Conservation (phyloP, 2,797 vertebrate genomes). For the Anisognathus igniventris region DNA sequence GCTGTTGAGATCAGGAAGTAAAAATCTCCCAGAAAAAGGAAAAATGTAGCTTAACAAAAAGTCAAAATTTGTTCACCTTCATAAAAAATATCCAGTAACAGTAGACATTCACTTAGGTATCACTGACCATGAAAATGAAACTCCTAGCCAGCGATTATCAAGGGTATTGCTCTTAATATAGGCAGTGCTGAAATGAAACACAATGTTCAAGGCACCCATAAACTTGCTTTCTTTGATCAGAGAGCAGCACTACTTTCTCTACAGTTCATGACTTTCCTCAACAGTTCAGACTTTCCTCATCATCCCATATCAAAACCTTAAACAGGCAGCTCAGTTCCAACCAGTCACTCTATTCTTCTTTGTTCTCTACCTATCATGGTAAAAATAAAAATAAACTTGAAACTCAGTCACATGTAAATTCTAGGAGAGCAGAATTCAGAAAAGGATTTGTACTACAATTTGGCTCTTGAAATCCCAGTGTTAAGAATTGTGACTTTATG, state of each 20-base stretch:
- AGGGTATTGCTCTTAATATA: background rate
- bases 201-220: background rate
- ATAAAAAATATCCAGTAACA: background rate
- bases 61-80: background rate
- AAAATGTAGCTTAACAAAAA: background rate
- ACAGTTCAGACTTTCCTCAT: background rate
- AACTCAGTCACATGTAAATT: background rate
- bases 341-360: background rate
- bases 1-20: background rate
- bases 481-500: background rate
- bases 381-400: background rate
- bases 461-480: background rate
- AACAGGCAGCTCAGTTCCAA: background rate
- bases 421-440: background rate
- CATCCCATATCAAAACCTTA: background rate
- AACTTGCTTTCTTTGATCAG: background rate
- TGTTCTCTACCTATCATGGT: background rate
- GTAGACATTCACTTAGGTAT: background rate
- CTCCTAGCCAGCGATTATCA: fast-evolving
- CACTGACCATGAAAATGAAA: background rate
- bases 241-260: background rate
- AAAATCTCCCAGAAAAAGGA: background rate
- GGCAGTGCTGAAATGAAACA: background rate
- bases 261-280: background rate
- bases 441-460: background rate